Conservation (phyloP, 2,888 invertebrate genomes). For the Helobdella robusta region DNA sequence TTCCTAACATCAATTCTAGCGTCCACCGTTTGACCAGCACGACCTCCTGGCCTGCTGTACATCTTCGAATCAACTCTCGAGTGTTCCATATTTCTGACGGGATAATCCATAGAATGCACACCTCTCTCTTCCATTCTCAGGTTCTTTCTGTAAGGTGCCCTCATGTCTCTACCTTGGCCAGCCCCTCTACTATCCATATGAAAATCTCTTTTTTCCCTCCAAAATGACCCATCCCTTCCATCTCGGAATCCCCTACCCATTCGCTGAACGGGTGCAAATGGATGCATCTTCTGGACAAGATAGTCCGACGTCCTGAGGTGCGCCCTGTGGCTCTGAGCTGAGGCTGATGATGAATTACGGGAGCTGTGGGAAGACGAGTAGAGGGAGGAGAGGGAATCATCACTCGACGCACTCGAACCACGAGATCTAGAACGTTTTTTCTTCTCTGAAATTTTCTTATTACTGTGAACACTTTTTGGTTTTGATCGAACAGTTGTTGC, state of each 20-base stretch:
- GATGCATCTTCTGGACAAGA: too few relatives aligned
- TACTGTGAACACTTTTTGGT: too few relatives aligned
- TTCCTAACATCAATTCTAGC: not conserved
- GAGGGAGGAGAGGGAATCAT: conserved; percentile 11
- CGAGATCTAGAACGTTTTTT: too few relatives aligned
- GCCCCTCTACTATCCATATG: not conserved
- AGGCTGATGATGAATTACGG: conserved; percentile 28
- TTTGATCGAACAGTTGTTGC: too few relatives aligned
- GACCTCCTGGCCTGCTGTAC: not conserved
- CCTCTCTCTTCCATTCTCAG: too few relatives aligned
- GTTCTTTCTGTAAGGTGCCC: not conserved
- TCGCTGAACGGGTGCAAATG: too few relatives aligned
- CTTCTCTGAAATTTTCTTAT: too few relatives aligned
- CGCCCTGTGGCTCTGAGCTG: too few relatives aligned
- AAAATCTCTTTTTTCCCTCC: not conserved
- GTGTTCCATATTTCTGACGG: too few relatives aligned
- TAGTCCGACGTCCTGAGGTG: too few relatives aligned
- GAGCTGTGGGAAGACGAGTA: not conserved
- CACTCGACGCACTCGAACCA: not conserved
- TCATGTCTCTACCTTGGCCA: not conserved
- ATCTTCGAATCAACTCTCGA: conserved; percentile 5
- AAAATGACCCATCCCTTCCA: not conserved
- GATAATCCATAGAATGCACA: too few relatives aligned
- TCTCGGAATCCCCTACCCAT: too few relatives aligned
- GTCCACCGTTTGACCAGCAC: not conserved